phyloP scores from a whole-genome alignment of 2,888 invertebrate species.

The Sylvicola cinctus region DNA sequence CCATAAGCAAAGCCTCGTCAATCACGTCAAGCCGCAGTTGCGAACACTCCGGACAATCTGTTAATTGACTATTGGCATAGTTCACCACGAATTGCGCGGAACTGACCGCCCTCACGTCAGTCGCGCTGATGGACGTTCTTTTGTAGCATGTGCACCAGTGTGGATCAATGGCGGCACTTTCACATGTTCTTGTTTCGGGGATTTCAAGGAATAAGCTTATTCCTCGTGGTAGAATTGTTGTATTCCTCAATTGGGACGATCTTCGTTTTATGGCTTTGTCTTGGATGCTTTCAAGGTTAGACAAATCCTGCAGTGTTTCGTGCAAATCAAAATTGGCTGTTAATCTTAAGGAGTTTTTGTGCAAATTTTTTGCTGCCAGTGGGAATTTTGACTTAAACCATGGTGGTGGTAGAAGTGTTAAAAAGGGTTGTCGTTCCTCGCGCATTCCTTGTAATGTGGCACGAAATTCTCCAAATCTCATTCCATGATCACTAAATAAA shows the following conservation, averaged over 20 bases:
- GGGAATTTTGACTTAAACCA: slow-evolving; percentile 45
- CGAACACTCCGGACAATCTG: too few species aligned
- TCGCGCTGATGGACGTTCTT: too few species aligned
- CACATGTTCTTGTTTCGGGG: too few species aligned
- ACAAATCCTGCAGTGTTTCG: slow-evolving; percentile 51
- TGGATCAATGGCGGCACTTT: too few species aligned
- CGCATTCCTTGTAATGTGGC: slow-evolving; percentile 63
- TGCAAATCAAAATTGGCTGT: slow-evolving; percentile 71
- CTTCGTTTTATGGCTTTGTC: slow-evolving; percentile 22
- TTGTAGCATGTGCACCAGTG: too few species aligned
- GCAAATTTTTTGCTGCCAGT: slow-evolving; percentile 39
- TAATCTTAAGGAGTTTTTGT: slow-evolving; percentile 42
- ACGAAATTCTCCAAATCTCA: slow-evolving; percentile 67
- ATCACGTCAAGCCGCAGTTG: too few species aligned
- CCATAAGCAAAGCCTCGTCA: too few species aligned
- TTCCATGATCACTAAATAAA: slow-evolving; percentile 76
- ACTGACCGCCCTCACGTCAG: too few species aligned
- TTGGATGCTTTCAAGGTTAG: slow-evolving; percentile 29
- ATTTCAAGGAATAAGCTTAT: background rate
- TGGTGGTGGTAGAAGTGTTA: slow-evolving; percentile 49
- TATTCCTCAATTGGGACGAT: slow-evolving; percentile 18
- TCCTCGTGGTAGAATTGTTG: slow-evolving; percentile 30
- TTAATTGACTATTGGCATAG: too few species aligned
- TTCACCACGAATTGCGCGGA: too few species aligned
- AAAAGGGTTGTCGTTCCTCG: slow-evolving; percentile 72